Evolutionary conservation across 2,797 vertebrate genomes (phyloP).

Genomic region (Scolopax rusticola): DNA sequence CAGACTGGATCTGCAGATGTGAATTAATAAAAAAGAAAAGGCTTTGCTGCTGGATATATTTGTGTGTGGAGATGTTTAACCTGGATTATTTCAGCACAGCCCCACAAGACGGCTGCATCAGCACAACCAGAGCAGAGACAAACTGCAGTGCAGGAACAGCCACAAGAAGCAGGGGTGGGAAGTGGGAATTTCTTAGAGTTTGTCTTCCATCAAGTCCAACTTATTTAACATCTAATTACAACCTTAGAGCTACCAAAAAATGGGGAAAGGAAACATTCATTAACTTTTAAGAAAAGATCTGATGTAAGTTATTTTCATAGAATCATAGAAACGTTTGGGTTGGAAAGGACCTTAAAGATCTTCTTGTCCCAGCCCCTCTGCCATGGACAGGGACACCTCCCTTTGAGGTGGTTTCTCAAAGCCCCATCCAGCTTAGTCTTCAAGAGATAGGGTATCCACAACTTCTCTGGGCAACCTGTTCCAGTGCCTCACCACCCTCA

Average conservation of each 20-base stretch:
- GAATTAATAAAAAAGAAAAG: neutral
- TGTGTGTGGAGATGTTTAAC: neutral
- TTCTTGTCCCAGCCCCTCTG: too few species aligned
- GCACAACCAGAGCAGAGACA: neutral
- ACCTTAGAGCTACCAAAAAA: neutral
- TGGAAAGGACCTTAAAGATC: too few species aligned
- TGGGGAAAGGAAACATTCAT: neutral
- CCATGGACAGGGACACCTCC: too few species aligned
- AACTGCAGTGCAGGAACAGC: neutral
- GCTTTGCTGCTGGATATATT: neutral
- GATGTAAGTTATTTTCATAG: neutral
- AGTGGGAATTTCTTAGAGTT: neutral
- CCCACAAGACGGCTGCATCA: neutral
- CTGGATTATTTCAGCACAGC: neutral
- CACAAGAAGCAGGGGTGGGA: neutral
- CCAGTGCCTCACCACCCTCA: too few species aligned
- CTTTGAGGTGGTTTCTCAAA: too few species aligned
- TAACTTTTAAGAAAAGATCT: neutral
- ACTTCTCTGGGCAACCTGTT: too few species aligned
- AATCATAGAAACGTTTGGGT: too few species aligned
- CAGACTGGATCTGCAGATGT: neutral
- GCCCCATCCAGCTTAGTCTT: too few species aligned
- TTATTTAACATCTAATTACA: constrained; percentile 4
- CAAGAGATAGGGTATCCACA: too few species aligned
- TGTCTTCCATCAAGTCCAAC: neutral